Percentiles rank a stretch among this genome's conserved stretches.
phyloP scores from a whole-genome alignment of 1,140 invertebrate genomes.

The Armadillidium nasatum region DNA sequence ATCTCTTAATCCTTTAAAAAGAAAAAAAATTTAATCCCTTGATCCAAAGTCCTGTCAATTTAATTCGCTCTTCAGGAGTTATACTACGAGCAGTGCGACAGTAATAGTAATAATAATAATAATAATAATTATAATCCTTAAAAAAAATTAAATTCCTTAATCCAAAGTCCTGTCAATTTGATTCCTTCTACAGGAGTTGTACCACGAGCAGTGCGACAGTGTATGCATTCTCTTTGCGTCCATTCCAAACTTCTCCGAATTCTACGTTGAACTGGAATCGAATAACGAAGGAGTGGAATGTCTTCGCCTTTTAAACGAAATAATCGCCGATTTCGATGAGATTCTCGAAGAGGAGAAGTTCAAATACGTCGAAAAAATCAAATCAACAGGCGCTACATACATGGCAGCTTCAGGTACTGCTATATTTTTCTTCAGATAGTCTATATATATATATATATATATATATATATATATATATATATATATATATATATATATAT shows the following conservation, averaged over 20 bases:
- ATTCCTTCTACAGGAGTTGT: slow-evolving; percentile 67
- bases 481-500: too few species aligned
- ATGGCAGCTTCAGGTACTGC: slow-evolving; percentile 87
- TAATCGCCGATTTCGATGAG: slow-evolving; percentile 94
- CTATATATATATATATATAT: background rate
- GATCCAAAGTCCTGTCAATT: too few species aligned
- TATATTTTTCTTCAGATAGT: background rate
- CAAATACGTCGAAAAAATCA: slow-evolving; percentile 93
- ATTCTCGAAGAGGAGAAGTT: slow-evolving; percentile 78
- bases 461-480: background rate
- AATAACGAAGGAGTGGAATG: slow-evolving; percentile 95
- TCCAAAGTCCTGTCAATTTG: too few species aligned
- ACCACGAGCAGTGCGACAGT: slow-evolving; percentile 89
- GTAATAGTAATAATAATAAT: too few species aligned
- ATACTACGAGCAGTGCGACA: too few species aligned
- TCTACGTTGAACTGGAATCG: slow-evolving; percentile 89
- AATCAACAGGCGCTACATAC: slow-evolving; percentile 91
- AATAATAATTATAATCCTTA: too few species aligned
- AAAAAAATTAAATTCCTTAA: too few species aligned
- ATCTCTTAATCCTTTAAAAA: too few species aligned
- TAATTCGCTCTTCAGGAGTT: too few species aligned
- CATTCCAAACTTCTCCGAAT: slow-evolving; percentile 95
- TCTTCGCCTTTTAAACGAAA: slow-evolving; percentile 88
- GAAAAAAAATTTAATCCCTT: too few species aligned
- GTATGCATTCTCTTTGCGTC: slow-evolving; percentile 94